Conservation (phyloP, 2,797 vertebrate species). For the Bovichtus diacanthus region DNA sequence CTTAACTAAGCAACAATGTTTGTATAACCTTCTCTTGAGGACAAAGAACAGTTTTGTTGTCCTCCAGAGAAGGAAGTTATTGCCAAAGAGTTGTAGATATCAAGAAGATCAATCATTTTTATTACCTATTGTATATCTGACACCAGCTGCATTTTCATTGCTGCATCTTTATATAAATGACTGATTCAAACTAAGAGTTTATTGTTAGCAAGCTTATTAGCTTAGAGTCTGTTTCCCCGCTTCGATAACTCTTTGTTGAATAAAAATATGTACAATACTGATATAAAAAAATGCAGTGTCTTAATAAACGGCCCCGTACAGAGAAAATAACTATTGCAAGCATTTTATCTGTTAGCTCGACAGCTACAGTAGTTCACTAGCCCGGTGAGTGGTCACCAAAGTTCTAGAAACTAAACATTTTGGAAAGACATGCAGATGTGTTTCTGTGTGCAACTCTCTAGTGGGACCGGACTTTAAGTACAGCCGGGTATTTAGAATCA, state of each 20-base stretch:
- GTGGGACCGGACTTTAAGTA: neutral
- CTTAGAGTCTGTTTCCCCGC: neutral
- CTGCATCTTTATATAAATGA: neutral
- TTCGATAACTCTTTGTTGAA: neutral
- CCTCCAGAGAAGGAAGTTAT: neutral
- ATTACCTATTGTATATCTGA: neutral
- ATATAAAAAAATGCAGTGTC: neutral
- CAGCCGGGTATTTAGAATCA: neutral
- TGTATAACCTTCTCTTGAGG: neutral
- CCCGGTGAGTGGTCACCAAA: neutral
- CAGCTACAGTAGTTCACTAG: neutral
- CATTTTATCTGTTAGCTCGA: neutral
- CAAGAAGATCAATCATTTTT: neutral
- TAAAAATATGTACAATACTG: too few relatives aligned
- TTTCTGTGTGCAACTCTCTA: neutral
- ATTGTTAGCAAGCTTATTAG: neutral
- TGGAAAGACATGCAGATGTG: too few relatives aligned
- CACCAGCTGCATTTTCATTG: neutral
- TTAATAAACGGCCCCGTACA: neutral
- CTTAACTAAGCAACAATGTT: neutral
- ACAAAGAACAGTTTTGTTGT: neutral
- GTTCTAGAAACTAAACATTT: too few relatives aligned
- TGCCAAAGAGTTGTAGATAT: neutral
- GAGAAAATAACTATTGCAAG: neutral
- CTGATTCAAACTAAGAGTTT: neutral